Conservation (phyloP, 2,113 vertebrate genomes). For the Lontra canadensis region DNA sequence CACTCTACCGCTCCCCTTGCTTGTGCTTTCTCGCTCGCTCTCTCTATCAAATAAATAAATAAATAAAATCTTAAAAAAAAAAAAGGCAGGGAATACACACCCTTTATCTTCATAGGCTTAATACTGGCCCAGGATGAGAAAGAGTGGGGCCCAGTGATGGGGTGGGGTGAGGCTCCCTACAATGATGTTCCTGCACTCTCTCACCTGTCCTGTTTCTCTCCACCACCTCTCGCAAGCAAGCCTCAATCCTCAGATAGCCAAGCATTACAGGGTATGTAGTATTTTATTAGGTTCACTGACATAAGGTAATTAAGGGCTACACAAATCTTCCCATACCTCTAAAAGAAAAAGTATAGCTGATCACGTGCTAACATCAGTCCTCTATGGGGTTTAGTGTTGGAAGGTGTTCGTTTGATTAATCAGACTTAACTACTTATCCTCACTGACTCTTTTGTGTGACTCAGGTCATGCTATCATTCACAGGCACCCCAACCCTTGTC, state of each 20-base stretch:
- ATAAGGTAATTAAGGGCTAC: neutral
- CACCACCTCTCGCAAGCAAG: neutral
- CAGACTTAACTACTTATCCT: neutral
- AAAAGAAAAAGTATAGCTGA: neutral
- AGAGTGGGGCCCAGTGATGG: neutral
- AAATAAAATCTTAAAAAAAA: no score
- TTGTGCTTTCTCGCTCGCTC: no score
- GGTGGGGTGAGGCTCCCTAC: accelerated
- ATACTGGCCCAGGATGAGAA: no score
- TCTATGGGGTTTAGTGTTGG: neutral
- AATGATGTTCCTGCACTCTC: accelerated
- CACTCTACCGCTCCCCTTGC: no score
- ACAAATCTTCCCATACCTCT: neutral
- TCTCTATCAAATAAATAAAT: no score
- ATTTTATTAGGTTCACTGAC: neutral
- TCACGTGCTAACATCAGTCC: neutral
- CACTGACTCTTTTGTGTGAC: neutral
- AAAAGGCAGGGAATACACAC: no score
- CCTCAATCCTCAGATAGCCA: neutral
- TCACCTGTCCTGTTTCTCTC: neutral
- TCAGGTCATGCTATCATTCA: neutral
- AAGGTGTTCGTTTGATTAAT: neutral
- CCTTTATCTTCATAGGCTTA: neutral
- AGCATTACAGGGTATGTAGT: neutral
- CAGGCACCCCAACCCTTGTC: neutral